Evolutionary conservation across 2,113 vertebrate genomes (phyloP).

Genomic region (Cepphus grylle): DNA sequence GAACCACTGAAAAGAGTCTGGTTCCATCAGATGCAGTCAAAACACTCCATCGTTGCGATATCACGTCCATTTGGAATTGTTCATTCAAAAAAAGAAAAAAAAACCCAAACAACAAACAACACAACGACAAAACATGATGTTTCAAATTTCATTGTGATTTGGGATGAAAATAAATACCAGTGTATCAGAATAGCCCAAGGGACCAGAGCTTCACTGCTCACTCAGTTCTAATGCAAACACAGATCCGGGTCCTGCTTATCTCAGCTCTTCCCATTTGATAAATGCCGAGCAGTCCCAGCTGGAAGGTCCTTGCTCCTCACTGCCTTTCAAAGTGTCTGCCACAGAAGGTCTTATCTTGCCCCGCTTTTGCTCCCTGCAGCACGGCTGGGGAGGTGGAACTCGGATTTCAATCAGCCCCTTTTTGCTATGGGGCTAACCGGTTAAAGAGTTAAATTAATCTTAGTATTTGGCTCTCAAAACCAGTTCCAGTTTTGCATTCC

Average conservation of each 20-base stretch:
- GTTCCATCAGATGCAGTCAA: neutral
- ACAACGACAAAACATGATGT: neutral
- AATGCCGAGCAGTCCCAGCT: neutral
- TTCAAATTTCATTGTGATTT: neutral
- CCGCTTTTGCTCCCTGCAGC: neutral
- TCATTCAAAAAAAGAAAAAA: neutral
- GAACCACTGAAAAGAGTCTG: too few relatives aligned
- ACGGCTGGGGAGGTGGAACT: neutral
- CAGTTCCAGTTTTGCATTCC: neutral
- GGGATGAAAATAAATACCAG: neutral
- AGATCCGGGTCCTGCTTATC: neutral
- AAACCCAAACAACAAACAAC: neutral
- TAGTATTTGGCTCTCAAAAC: neutral
- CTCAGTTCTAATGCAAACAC: neutral
- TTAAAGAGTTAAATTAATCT: constrained; percentile 28
- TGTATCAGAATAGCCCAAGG: neutral
- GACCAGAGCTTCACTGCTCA: neutral
- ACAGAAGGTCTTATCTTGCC: neutral
- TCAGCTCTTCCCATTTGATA: constrained; percentile 8
- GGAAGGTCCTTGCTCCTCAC: neutral
- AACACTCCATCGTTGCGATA: neutral
- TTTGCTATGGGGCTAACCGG: neutral
- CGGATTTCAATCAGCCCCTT: neutral
- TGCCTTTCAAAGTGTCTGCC: neutral
- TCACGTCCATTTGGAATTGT: neutral